Evolutionary conservation across 2,797 vertebrate species (phyloP).

Genomic region (Echiichthys vipera): DNA sequence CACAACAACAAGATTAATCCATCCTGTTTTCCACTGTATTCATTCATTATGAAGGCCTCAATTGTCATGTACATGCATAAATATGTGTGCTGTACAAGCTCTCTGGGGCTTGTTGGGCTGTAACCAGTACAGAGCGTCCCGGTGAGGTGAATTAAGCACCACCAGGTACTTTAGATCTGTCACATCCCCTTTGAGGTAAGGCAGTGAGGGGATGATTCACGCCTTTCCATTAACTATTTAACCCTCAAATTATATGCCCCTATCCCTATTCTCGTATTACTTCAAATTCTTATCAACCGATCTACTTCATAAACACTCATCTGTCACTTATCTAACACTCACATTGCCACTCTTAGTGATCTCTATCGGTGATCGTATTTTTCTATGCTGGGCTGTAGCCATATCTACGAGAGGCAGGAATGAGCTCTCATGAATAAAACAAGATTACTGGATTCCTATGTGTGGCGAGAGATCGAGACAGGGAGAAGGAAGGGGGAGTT

Average conservation of each 20-base stretch:
- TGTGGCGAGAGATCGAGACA: constrained; percentile 30
- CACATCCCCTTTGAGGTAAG: constrained; percentile 26
- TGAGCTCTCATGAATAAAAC: constrained; percentile 81
- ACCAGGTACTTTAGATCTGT: constrained; percentile 60
- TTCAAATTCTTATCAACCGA: constrained; percentile 18
- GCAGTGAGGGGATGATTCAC: constrained; percentile 23
- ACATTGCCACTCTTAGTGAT: neutral
- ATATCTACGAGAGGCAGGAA: constrained; percentile 49
- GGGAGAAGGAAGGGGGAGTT: constrained; percentile 33
- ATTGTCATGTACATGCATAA: constrained; percentile 32
- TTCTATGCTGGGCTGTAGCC: constrained; percentile 28
- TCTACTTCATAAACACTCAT: constrained; percentile 9
- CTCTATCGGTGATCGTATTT: constrained; percentile 30
- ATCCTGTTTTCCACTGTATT: constrained; percentile 37
- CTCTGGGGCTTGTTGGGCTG: constrained; percentile 11
- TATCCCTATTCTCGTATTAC: constrained; percentile 6
- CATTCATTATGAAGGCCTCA: constrained; percentile 44
- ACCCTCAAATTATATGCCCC: neutral
- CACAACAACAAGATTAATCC: constrained; percentile 9
- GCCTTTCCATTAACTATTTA: constrained; percentile 7
- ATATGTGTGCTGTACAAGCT: constrained; percentile 26
- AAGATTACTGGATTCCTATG: constrained; percentile 73
- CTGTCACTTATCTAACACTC: constrained; percentile 12
- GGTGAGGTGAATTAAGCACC: constrained; percentile 45
- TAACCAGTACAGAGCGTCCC: constrained; percentile 42